Conservation (phyloP, 2,888 invertebrate species). For the Aricia artaxerxes region DNA sequence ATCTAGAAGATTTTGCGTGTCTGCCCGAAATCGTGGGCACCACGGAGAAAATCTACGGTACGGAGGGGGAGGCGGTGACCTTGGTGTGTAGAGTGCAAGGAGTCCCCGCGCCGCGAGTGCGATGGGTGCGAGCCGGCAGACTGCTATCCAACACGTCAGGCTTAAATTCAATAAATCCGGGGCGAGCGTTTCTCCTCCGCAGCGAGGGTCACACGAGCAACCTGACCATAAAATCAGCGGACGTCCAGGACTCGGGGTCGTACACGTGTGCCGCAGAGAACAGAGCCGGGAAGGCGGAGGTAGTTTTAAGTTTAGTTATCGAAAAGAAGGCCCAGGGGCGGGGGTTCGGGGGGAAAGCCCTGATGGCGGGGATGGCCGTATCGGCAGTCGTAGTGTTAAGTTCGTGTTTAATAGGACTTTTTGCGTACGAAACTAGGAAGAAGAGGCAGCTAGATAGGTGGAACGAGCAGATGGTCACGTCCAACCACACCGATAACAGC, state of each 20-base stretch:
- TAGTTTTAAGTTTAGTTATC: constrained; percentile 86
- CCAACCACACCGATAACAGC: constrained; percentile 80
- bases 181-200: constrained; percentile 84
- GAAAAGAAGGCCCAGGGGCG: constrained; percentile 83
- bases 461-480: constrained; percentile 75
- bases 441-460: constrained; percentile 78
- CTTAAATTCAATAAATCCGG: constrained; percentile 65
- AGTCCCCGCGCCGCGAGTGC: constrained; percentile 85
- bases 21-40: constrained; percentile 84
- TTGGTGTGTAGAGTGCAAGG: constrained; percentile 86
- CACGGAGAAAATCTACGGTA: constrained; percentile 81
- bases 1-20: constrained; percentile 90
- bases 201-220: constrained; percentile 85
- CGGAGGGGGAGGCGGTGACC: constrained; percentile 87
- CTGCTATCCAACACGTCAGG: constrained; percentile 83
- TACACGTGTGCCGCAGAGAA: constrained; percentile 91
- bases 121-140: constrained; percentile 86
- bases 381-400: constrained; percentile 84
- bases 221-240: constrained; percentile 86
- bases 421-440: constrained; percentile 83
- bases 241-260: constrained; percentile 87
- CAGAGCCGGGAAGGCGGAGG: constrained; percentile 88
- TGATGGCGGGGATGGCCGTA: constrained; percentile 85
- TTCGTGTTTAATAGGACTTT: constrained; percentile 84
- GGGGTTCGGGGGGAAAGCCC: constrained; percentile 79